Conservation (phyloP, 2,797 vertebrate genomes). For the Tachyglossus aculeatus region DNA sequence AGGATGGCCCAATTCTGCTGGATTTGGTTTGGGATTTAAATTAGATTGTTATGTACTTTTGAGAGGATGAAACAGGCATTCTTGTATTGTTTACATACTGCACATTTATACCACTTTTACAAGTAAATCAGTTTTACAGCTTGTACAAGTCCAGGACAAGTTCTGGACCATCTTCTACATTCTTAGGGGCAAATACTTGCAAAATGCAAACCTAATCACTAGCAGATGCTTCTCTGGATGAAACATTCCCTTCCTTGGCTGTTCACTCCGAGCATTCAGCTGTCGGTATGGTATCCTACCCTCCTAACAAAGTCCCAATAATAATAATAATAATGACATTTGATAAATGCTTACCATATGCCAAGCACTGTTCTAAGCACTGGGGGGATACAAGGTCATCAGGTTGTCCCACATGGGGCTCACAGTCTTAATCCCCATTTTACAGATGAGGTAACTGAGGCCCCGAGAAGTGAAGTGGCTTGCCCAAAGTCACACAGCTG, state of each 20-base stretch:
- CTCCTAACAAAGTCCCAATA: slow-evolving; percentile 63
- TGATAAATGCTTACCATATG: no score
- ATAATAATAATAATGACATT: no score
- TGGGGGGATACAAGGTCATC: no score
- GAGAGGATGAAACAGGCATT: background rate
- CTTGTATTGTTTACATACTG: slow-evolving; percentile 31
- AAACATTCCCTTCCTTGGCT: slow-evolving; percentile 51
- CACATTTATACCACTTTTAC: slow-evolving; percentile 46
- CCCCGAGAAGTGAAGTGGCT: no score
- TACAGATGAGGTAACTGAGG: no score
- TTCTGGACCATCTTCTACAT: slow-evolving; percentile 20
- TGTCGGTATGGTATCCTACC: slow-evolving; percentile 55
- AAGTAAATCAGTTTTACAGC: slow-evolving; percentile 27
- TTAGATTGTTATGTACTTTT: background rate
- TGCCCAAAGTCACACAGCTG: no score
- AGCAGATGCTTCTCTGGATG: slow-evolving; percentile 56
- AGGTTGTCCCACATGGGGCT: no score
- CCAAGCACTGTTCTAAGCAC: no score
- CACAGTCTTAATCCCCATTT: no score
- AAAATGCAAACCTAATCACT: slow-evolving; percentile 48
- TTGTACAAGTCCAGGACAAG: slow-evolving; percentile 19
- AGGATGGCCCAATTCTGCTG: no score
- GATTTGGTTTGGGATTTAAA: no score
- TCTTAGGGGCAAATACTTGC: slow-evolving; percentile 34
- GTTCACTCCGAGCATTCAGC: slow-evolving; percentile 59